These are phyloP conservation scores for Tachypleus tridentatus DNA, from an alignment of 1,140 invertebrate genomes.

Conservation along the genomic window DNA sequence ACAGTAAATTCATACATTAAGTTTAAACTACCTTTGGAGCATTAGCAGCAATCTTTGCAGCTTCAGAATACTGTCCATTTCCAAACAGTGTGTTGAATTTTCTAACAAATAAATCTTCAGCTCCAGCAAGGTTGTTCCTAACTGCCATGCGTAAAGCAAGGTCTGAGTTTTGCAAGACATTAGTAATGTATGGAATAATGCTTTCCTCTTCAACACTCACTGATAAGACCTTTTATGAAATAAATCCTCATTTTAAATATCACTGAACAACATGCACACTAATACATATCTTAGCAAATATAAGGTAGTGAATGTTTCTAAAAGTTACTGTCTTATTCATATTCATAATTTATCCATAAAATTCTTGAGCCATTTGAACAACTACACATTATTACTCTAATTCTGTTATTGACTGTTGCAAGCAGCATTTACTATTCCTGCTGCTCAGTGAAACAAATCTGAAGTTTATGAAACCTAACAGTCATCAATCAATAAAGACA, in stretches of 20 bases:
- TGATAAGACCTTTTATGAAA: conserved; percentile 59
- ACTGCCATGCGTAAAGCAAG: conserved; percentile 88
- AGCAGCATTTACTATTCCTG: no score
- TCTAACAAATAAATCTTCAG: conserved; percentile 94
- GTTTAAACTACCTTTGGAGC: conserved; percentile 56
- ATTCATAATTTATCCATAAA: no score
- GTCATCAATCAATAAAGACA: no score
- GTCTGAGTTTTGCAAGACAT: conserved; percentile 90
- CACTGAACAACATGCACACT: conserved; percentile 9
- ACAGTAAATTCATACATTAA: background rate
- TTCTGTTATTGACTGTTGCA: no score
- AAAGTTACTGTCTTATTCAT: no score
- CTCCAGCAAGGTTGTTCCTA: conserved; percentile 88
- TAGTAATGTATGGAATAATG: conserved; percentile 94
- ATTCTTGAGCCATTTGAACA: no score
- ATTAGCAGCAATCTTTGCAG: conserved; percentile 94
- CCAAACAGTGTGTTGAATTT: conserved; percentile 93
- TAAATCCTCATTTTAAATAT: background rate
- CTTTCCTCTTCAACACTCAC: conserved; percentile 97
- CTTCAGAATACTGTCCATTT: conserved; percentile 87
- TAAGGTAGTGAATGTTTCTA: no score
- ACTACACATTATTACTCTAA: no score
- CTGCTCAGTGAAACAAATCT: no score
- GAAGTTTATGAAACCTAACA: no score
- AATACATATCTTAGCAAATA: no score